Percentiles rank a stretch among this genome's conserved stretches.
These are phyloP conservation scores for Toxostoma redivivum DNA, from an alignment of 2,113 vertebrate genomes.

Conservation along the genomic window DNA sequence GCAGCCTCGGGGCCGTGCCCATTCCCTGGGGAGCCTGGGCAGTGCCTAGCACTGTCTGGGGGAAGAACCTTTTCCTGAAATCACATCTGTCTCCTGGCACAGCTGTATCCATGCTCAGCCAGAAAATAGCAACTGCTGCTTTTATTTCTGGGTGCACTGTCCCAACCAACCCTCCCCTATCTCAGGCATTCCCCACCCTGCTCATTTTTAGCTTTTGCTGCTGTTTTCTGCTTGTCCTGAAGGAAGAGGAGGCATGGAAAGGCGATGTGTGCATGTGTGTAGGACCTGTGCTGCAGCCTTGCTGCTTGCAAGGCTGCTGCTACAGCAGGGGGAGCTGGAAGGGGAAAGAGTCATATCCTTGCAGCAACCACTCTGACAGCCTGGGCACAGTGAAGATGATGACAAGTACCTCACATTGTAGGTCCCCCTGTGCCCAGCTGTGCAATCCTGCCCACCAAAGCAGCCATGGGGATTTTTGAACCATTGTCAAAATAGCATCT, in stretches of 20 bases:
- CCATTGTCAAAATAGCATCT: rapidly evolving
- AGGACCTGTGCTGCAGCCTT: rapidly evolving
- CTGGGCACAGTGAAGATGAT: not conserved
- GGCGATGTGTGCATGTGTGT: too few relatives aligned
- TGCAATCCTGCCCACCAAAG: not conserved
- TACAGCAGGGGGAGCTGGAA: not conserved
- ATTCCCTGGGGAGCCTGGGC: not conserved
- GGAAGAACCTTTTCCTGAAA: not conserved
- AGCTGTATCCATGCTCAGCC: not conserved
- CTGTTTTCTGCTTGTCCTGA: not conserved
- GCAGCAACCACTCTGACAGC: not conserved
- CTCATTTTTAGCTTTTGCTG: not conserved
- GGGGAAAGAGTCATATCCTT: not conserved
- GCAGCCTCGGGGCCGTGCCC: not conserved
- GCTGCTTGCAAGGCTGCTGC: not conserved
- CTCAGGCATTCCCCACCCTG: not conserved
- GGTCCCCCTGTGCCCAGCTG: rapidly evolving
- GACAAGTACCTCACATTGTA: rapidly evolving
- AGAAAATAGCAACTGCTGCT: not conserved
- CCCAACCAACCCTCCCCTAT: not conserved
- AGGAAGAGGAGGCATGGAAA: not conserved
- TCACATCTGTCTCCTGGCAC: not conserved
- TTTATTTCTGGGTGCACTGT: not conserved
- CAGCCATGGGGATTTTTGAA: not conserved
- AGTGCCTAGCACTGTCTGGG: not conserved